phyloP scores from a whole-genome alignment of 1,140 invertebrate species.

The Sinonovacula constricta region DNA sequence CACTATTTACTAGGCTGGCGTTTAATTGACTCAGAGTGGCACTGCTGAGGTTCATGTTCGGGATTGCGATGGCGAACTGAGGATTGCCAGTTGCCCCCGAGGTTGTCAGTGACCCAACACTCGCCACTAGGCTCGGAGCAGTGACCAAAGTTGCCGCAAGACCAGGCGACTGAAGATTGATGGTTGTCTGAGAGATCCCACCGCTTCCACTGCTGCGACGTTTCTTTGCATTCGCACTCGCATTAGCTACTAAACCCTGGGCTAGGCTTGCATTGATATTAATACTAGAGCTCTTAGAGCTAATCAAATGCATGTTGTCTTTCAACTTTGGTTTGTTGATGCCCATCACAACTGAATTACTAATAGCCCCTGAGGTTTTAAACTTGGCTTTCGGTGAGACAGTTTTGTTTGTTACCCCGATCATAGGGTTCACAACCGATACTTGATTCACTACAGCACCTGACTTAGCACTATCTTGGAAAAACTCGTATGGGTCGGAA shows the following conservation, averaged over 20 bases:
- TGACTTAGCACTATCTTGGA: too few relatives aligned
- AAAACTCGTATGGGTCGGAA: slow-evolving; percentile 75
- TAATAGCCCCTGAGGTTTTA: slow-evolving; percentile 47
- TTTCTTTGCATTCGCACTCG: slow-evolving; percentile 59
- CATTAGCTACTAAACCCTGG: slow-evolving; percentile 27
- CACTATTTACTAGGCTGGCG: slow-evolving; percentile 58
- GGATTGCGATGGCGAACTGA: slow-evolving; percentile 67
- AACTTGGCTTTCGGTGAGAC: slow-evolving; percentile 62
- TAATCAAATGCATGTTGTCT: slow-evolving; percentile 33
- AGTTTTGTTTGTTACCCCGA: slow-evolving; percentile 48
- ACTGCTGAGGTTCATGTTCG: slow-evolving; percentile 68
- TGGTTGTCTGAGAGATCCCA: slow-evolving; percentile 14
- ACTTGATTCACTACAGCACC: too few relatives aligned
- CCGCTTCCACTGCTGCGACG: slow-evolving; percentile 58
- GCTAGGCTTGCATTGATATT: slow-evolving; percentile 39
- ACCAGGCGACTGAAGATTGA: slow-evolving; percentile 49
- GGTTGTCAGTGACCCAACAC: slow-evolving; percentile 29
- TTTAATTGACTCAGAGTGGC: slow-evolving; percentile 63
- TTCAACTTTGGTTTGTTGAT: slow-evolving; percentile 52
- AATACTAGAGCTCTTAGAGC: slow-evolving; percentile 2
- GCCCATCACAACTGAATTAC: slow-evolving; percentile 19
- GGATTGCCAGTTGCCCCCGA: slow-evolving; percentile 10
- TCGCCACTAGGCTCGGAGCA: slow-evolving; percentile 20
- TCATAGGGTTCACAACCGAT: too few relatives aligned
- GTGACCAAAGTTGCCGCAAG: slow-evolving; percentile 58